These are phyloP conservation scores for Lithophane leautieri DNA, from an alignment of 2,888 invertebrate species.

Conservation along the genomic window DNA sequence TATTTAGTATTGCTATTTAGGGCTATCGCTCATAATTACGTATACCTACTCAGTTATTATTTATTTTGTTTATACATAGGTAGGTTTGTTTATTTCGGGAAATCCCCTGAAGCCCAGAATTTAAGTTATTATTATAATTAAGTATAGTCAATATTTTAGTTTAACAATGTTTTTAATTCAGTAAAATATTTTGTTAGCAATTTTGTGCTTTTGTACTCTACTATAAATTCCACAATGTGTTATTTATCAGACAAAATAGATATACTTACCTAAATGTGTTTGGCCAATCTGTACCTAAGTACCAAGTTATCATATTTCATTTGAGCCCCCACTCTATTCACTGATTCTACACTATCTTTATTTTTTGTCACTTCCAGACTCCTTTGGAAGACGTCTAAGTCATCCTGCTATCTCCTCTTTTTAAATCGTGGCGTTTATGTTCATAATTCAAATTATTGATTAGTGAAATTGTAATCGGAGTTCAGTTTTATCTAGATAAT, in stretches of 20 bases:
- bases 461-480: not conserved
- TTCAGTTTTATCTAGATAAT: not conserved
- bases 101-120: not conserved
- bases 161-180: not conserved
- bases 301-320: not conserved
- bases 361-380: not conserved
- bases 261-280: not conserved
- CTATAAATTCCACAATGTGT: not conserved
- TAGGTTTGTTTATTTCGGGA: constrained; percentile 2
- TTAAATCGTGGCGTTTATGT: not conserved
- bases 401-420: not conserved
- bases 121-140: not conserved
- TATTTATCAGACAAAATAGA: not conserved
- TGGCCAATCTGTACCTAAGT: not conserved
- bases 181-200: not conserved
- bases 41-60: not conserved
- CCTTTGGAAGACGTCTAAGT: not conserved
- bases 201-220: not conserved
- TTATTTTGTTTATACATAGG: constrained; percentile 17
- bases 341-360: not conserved
- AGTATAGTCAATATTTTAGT: constrained; percentile 7
- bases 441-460: not conserved
- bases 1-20: constrained; percentile 1
- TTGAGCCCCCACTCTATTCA: not conserved
- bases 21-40: constrained; percentile 3